Evolutionary conservation across 2,113 vertebrate species (phyloP).

Genomic region (Eudyptes chrysolophus): DNA sequence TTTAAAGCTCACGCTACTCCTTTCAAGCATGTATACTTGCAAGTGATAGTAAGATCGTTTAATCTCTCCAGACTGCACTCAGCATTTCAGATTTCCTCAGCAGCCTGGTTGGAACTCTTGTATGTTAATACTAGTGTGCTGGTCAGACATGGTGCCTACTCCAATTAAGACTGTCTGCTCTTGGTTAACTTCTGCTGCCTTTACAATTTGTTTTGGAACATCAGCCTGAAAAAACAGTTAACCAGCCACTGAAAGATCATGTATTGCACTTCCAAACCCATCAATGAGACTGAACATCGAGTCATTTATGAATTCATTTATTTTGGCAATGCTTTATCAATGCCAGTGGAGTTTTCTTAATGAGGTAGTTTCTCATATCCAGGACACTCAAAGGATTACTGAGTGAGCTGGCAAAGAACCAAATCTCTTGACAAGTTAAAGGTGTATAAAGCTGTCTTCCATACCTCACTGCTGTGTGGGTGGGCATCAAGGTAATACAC

Average conservation of each 20-base stretch:
- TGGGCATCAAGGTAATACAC: neutral
- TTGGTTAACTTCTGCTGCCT: neutral
- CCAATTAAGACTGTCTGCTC: neutral
- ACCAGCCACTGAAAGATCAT: neutral
- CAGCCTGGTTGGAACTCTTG: neutral
- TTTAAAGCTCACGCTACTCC: neutral
- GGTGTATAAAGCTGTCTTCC: neutral
- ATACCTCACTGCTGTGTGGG: neutral
- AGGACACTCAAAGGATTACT: neutral
- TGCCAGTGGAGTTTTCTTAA: neutral
- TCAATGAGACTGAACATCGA: neutral
- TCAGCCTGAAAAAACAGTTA: neutral
- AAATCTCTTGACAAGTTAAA: neutral
- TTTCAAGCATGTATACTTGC: neutral
- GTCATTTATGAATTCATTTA: neutral
- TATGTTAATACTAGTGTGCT: neutral
- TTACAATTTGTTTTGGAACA: neutral
- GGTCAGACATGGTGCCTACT: neutral
- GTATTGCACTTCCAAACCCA: neutral
- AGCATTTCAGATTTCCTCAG: neutral
- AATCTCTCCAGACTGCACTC: neutral
- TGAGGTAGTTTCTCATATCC: neutral
- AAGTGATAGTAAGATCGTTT: neutral
- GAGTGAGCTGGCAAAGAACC: neutral
- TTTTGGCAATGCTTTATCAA: neutral